Evolutionary conservation across 2,888 invertebrate genomes (phyloP).

Genomic region (Gnatocerus cornutus): DNA sequence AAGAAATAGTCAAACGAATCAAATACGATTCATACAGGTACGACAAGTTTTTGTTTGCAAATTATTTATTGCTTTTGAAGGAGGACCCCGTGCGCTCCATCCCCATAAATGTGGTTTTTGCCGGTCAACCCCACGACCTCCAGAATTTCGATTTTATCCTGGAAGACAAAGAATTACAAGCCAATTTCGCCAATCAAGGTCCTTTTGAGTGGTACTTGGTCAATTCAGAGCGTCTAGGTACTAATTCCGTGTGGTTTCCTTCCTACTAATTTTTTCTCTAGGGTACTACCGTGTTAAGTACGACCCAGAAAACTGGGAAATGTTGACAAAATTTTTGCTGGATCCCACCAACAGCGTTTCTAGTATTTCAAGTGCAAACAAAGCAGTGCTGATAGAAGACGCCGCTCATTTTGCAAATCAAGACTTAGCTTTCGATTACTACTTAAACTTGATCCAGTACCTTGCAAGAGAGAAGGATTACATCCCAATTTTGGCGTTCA

Average conservation of each 20-base stretch:
- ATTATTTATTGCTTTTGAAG: background rate
- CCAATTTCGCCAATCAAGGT: background rate
- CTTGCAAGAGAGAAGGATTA: slow-evolving; percentile 76
- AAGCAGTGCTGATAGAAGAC: slow-evolving; percentile 85
- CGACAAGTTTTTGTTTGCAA: background rate
- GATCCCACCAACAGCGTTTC: slow-evolving; percentile 77
- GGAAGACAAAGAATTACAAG: background rate
- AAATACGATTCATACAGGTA: background rate
- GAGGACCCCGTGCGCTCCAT: background rate
- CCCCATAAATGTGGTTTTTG: slow-evolving; percentile 14
- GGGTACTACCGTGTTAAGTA: slow-evolving; percentile 80
- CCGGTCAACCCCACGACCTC: background rate
- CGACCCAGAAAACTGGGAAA: slow-evolving; percentile 61
- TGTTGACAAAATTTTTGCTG: background rate
- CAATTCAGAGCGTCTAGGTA: slow-evolving; percentile 25
- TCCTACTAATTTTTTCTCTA: too few relatives aligned
- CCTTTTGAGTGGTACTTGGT: slow-evolving; percentile 20
- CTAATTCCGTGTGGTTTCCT: too few relatives aligned
- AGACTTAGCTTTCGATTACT: slow-evolving; percentile 73
- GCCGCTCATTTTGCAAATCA: slow-evolving; percentile 77
- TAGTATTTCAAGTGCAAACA: slow-evolving; percentile 72
- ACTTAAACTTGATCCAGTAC: slow-evolving; percentile 77
- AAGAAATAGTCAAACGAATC: background rate
- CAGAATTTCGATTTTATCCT: slow-evolving; percentile 16
- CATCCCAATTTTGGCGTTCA: slow-evolving; percentile 76